phyloP scores from a whole-genome alignment of 1,140 invertebrate species.

The Orchesella cincta region DNA sequence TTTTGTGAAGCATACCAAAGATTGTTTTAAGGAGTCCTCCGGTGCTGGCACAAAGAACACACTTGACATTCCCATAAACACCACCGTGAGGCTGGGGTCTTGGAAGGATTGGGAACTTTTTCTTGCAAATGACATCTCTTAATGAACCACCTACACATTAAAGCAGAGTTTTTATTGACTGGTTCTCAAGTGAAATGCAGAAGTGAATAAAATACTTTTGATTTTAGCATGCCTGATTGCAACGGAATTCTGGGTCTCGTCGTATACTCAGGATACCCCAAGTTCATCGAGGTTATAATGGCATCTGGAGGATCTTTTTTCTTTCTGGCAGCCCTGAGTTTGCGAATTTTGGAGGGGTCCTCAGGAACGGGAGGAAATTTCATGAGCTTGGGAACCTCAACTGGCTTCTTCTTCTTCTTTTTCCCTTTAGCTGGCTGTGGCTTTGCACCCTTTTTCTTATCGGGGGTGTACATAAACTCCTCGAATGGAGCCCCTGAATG shows the following conservation, averaged over 20 bases:
- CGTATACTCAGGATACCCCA: conserved; percentile 9
- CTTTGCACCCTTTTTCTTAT: conserved; percentile 20
- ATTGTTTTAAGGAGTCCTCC: conserved; percentile 36
- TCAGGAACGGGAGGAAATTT: conserved; percentile 23
- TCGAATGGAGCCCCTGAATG: conserved; percentile 40
- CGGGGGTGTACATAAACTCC: conserved; percentile 40
- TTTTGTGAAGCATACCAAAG: conserved; percentile 45
- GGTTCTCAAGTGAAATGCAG: no score
- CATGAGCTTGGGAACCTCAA: conserved; percentile 17
- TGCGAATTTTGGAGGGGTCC: background rate
- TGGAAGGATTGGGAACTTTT: conserved; percentile 43
- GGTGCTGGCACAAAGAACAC: conserved; percentile 32
- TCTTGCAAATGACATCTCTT: conserved; percentile 44
- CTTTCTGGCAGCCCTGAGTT: background rate
- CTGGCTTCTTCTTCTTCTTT: conserved; percentile 14
- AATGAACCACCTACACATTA: conserved; percentile 43
- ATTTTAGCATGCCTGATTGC: background rate
- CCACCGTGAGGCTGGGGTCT: conserved; percentile 49
- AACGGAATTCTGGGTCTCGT: conserved; percentile 11
- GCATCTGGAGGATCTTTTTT: background rate
- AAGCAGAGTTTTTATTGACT: no score
- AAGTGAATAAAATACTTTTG: no score
- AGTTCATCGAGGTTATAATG: conserved; percentile 11
- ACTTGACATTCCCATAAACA: conserved; percentile 39
- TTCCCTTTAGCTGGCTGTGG: background rate